Evolutionary conservation across 2,888 invertebrate species (phyloP).

Genomic region (Alcis repandata): DNA sequence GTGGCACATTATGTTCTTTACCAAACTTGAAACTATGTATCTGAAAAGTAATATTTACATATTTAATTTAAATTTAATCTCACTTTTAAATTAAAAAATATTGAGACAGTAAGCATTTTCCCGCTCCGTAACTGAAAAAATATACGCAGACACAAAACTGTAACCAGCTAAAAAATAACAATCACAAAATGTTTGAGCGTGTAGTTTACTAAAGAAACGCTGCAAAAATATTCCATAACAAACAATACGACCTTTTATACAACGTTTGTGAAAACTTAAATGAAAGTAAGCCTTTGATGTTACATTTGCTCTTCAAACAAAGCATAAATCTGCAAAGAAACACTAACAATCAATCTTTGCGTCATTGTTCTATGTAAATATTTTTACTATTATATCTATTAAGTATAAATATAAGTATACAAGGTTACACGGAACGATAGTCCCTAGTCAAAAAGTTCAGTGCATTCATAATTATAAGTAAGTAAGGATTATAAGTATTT

Average conservation of each 20-base stretch:
- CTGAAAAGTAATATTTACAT: no score
- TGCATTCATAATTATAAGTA: no score
- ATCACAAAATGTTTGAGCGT: constrained; percentile 13
- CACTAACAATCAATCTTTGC: constrained; percentile 8
- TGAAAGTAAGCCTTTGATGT: constrained; percentile 29
- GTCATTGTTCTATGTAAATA: constrained; percentile 16
- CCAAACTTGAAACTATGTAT: no score
- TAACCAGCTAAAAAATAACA: constrained; percentile 6
- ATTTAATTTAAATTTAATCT: no score
- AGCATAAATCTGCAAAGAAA: constrained; percentile 5
- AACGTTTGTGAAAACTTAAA: constrained; percentile 21
- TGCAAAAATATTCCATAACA: constrained; percentile 26
- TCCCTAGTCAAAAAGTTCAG: no score
- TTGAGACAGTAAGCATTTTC: no score
- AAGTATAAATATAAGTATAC: no score
- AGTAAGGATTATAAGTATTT: no score
- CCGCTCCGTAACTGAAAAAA: constrained; percentile 1
- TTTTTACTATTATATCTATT: neutral
- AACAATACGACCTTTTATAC: constrained; percentile 24
- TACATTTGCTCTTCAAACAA: constrained; percentile 8
- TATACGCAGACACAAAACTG: neutral
- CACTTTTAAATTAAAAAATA: no score
- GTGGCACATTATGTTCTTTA: no score
- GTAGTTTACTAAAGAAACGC: constrained; percentile 17
- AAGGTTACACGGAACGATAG: no score